These are phyloP conservation scores for Druon quercuslanigerum DNA, from an alignment of 1,140 invertebrate genomes.

Conservation along the genomic window DNA sequence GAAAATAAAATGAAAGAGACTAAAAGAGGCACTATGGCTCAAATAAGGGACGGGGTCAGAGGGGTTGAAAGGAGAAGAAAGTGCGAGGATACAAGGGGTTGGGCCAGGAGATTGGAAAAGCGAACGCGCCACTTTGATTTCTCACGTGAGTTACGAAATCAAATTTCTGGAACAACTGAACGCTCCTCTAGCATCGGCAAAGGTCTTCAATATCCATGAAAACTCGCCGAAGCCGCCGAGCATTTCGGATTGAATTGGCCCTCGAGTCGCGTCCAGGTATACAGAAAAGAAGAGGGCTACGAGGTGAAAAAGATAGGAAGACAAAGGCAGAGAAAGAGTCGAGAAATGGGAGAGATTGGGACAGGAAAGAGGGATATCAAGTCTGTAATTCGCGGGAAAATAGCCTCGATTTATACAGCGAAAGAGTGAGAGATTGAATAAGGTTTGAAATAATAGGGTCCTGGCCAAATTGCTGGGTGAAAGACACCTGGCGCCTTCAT, in stretches of 20 bases:
- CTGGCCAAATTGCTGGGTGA: constrained; percentile 53
- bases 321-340: constrained; percentile 31
- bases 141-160: constrained; percentile 53
- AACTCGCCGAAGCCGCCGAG: constrained; percentile 36
- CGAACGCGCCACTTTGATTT: constrained; percentile 50
- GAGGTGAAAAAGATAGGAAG: constrained; percentile 39
- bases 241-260: constrained; percentile 47
- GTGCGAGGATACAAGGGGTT: not conserved
- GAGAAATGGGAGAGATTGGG: not conserved
- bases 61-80: not conserved
- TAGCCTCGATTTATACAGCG: constrained; percentile 51
- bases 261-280: constrained; percentile 37
- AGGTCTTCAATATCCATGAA: constrained; percentile 41
- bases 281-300: constrained; percentile 25
- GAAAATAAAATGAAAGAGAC: not conserved
- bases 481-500: constrained; percentile 38
- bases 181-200: constrained; percentile 32
- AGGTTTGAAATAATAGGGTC: constrained; percentile 52
- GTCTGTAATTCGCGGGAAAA: constrained; percentile 50
- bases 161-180: constrained; percentile 53
- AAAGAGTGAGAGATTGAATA: constrained; percentile 52
- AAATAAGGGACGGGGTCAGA: not conserved
- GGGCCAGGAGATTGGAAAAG: constrained; percentile 41
- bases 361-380: constrained; percentile 42
- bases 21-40: constrained; percentile 5